phyloP scores from a whole-genome alignment of 1,140 invertebrate species.

The Euschistus heros region DNA sequence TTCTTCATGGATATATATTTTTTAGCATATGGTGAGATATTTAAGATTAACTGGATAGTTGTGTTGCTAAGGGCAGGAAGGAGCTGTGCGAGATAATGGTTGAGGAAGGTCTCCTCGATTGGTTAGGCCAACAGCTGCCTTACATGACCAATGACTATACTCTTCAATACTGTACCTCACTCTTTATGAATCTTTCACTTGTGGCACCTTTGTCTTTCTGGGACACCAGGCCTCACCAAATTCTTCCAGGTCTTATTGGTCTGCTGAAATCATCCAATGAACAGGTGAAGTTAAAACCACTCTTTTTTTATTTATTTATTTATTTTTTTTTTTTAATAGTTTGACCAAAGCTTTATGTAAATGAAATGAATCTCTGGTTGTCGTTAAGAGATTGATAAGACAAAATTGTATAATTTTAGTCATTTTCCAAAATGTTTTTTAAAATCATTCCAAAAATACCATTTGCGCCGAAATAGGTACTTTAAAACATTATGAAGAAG shows the following conservation, averaged over 20 bases:
- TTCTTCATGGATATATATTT: slow-evolving; percentile 8
- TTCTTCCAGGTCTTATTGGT: background rate
- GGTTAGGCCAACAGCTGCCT: slow-evolving; percentile 44
- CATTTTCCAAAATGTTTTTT: no score
- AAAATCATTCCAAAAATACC: no score
- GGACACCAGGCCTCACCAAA: slow-evolving; percentile 2
- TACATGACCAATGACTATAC: slow-evolving; percentile 42
- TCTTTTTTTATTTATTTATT: no score
- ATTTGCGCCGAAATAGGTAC: no score
- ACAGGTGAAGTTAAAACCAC: background rate
- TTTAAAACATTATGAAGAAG: no score
- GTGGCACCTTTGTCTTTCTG: slow-evolving; percentile 10
- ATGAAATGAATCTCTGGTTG: no score
- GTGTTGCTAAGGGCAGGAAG: slow-evolving; percentile 35
- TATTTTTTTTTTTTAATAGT: no score
- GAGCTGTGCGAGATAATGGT: slow-evolving; percentile 50
- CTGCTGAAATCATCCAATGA: background rate
- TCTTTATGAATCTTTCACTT: slow-evolving; percentile 50
- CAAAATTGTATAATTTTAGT: no score
- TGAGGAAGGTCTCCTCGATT: slow-evolving; percentile 48
- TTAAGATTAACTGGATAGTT: background rate
- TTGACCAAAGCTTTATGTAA: no score
- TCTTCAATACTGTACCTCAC: slow-evolving; percentile 49
- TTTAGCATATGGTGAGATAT: background rate
- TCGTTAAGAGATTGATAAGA: no score